Percentiles rank a stretch among this genome's conserved stretches.
These are phyloP conservation scores for Drosophila planitibia DNA, from an alignment of 2,888 invertebrate genomes.

Conservation along the genomic window DNA sequence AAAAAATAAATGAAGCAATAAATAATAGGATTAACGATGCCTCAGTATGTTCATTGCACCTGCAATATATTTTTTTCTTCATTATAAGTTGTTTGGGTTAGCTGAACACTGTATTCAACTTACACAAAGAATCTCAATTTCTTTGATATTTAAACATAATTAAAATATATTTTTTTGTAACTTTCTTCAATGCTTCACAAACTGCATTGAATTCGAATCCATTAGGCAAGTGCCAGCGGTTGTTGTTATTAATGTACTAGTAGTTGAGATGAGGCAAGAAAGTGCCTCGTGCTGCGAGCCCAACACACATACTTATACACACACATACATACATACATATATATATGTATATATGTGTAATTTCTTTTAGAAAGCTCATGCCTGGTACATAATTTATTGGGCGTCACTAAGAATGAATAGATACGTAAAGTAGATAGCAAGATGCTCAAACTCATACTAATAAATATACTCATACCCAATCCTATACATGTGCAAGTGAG, in stretches of 20 bases:
- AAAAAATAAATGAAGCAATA: neutral
- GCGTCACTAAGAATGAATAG: conserved; percentile 75
- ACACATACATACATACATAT: neutral
- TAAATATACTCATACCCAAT: conserved; percentile 8
- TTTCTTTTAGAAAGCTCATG: conserved; percentile 72
- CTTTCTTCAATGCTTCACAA: conserved; percentile 39
- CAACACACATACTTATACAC: conserved; percentile 2
- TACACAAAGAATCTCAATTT: conserved; percentile 20
- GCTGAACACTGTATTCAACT: neutral
- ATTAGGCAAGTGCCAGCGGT: conserved; percentile 29
- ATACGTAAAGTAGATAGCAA: conserved; percentile 44
- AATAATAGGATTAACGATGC: neutral
- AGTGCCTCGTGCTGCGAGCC: conserved; percentile 24
- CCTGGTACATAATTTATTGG: conserved; percentile 75
- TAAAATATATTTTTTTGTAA: conserved; percentile 14
- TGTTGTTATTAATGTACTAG: neutral
- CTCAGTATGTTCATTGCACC: neutral
- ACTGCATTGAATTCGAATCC: conserved; percentile 34
- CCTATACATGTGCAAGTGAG: conserved; percentile 19
- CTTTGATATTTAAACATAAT: conserved; percentile 6
- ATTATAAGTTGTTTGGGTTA: neutral
- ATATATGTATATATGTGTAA: conserved; percentile 6
- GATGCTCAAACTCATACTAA: conserved; percentile 19
- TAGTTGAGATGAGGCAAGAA: conserved; percentile 7
- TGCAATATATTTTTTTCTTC: neutral